Base-by-base conservation (phyloP, 2,797 vertebrate genomes). In the Mormyrops boulengeri region DNA sequence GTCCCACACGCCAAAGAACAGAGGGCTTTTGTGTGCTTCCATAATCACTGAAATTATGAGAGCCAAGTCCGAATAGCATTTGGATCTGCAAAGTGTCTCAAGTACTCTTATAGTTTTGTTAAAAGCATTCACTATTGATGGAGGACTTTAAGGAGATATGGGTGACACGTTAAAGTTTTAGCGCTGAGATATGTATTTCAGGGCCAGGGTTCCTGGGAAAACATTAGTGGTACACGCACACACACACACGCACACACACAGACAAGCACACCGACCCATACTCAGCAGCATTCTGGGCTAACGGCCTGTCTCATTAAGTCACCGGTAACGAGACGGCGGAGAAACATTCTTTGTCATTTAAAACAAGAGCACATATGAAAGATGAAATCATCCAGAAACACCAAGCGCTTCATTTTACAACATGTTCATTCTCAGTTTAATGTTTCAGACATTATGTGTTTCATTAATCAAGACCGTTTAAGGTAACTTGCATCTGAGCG, bases 21-120 rank as follows among this genome's bases (percentile, higher is more conserved):
- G 93, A 95, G 95, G 94, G 93, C 95, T 95, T 96, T 96, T 96
- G 96, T 96, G 95, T 94, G 89, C 91, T 91, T 90, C 94, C 94
- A 93, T 91, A 92, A 94, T 93, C 91, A 89, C 92, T 91, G 91
- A 88, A 91, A 94, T 93, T 88, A 89, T 92, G 90, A 92, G 90
- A 90, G 92, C 88, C 88, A 89, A 90, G 87, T 90, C 8, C 38
- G 22, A 55, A 60, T 62, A 34, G 30, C 87, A 91, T 90, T 30
- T 38, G 73, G 73, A 41, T 44, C 38, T 80, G 41, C 17, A 0
- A 80, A 80, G 38, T 44, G 1, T 30, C 2, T 80, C 5, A 4
- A 34, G 14, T 5, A 30, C 38, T 44, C 73, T 17, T 77, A n/a
- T 69, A 14, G 53, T 47, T 52, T 90, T 47, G 26, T 38, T 52